These are phyloP conservation scores for Pyrocoelia pectoralis DNA, from an alignment of 2,888 invertebrate genomes.

Conservation along the genomic window DNA sequence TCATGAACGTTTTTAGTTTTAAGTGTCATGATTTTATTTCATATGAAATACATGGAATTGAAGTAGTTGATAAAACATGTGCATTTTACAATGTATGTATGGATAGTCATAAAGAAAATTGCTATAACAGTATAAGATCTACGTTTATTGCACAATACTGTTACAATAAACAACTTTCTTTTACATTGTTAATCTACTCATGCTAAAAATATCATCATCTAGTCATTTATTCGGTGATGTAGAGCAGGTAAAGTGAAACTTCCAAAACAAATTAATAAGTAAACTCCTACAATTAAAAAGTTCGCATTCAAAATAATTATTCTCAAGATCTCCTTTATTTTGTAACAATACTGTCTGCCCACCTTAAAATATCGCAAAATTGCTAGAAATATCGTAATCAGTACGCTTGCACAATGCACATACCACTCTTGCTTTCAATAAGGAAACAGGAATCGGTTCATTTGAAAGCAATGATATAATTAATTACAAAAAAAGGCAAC, in stretches of 20 bases:
- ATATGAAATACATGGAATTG: not conserved
- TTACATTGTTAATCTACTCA: not conserved
- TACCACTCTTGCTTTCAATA: too few relatives aligned
- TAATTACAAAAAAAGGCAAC: too few relatives aligned
- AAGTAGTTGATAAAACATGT: not conserved
- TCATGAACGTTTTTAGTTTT: not conserved
- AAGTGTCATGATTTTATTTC: not conserved
- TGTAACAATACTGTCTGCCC: too few relatives aligned
- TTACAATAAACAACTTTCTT: conserved; percentile 1
- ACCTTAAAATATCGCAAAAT: too few relatives aligned
- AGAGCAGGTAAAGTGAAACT: not conserved
- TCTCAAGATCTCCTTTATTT: too few relatives aligned
- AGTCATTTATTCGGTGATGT: not conserved
- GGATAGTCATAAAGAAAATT: not conserved
- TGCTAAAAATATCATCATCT: not conserved
- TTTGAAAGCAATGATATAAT: too few relatives aligned
- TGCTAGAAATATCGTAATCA: too few relatives aligned
- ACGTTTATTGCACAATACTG: not conserved
- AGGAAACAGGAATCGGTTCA: too few relatives aligned
- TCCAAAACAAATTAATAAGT: not conserved
- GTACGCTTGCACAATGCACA: too few relatives aligned
- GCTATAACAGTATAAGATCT: not conserved
- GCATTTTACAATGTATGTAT: not conserved
- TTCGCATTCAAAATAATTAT: too few relatives aligned
- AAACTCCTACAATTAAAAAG: too few relatives aligned